Conservation (phyloP, 2,113 vertebrate species). For the Microcebus tavaratra region DNA sequence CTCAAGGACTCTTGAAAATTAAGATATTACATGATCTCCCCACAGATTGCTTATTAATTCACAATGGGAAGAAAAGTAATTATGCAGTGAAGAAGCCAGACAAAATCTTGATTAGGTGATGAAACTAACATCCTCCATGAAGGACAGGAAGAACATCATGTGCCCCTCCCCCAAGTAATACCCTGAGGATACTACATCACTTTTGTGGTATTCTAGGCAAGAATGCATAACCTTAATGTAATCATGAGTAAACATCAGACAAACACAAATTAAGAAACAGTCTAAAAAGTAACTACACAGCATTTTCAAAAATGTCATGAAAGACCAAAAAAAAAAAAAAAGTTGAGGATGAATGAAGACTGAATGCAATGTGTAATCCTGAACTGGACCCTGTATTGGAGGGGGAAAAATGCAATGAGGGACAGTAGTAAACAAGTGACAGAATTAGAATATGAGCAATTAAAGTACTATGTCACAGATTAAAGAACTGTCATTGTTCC, state of each 20-base stretch:
- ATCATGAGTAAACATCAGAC: background rate
- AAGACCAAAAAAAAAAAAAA: background rate
- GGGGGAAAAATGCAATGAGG: background rate
- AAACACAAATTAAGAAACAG: background rate
- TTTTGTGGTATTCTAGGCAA: background rate
- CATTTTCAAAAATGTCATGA: background rate
- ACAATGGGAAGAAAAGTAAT: background rate
- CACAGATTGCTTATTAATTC: background rate
- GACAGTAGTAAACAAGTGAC: background rate
- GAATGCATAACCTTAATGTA: background rate
- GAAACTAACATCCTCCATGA: background rate
- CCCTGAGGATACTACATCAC: background rate
- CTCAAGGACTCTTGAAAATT: background rate
- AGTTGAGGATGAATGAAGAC: background rate
- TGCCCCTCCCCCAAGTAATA: background rate
- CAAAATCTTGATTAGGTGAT: background rate
- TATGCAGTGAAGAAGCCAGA: background rate
- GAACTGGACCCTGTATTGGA: background rate
- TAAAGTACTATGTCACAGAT: background rate
- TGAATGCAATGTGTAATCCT: accelerated
- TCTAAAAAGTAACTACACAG: background rate
- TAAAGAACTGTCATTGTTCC: background rate
- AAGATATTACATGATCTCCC: background rate
- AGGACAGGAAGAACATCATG: background rate
- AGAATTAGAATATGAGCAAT: background rate